These are phyloP conservation scores for Clavelina lepadiformis DNA, from an alignment of 23 tunicate genomes.

Conservation along the genomic window DNA sequence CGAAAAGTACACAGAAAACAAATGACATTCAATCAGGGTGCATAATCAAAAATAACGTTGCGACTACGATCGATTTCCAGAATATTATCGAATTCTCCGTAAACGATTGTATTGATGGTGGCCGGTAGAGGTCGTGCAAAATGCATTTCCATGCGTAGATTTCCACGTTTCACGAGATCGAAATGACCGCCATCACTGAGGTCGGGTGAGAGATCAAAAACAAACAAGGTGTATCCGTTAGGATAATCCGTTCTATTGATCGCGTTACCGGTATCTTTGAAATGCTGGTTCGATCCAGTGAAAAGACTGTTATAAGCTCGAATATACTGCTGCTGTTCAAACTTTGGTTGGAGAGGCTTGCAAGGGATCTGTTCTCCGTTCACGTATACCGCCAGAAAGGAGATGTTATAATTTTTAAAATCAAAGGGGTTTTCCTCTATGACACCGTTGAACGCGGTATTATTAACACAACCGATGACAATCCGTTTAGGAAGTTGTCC, in stretches of 20 bases:
- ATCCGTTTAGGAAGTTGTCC: conserved; percentile 32
- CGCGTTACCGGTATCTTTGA: conserved; percentile 1
- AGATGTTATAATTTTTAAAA: conserved; percentile 20
- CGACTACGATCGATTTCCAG: conserved; percentile 8
- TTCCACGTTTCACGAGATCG: conserved; percentile 20
- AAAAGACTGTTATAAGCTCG: conserved; percentile 19
- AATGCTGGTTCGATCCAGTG: conserved; percentile 11
- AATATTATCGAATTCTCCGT: conserved; percentile 2
- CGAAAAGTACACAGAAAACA: too few relatives aligned
- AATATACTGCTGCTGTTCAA: conserved; percentile 6
- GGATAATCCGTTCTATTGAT: conserved; percentile 24
- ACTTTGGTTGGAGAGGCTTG: conserved; percentile 8
- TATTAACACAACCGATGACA: conserved; percentile 13
- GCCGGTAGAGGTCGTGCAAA: conserved; percentile 2
- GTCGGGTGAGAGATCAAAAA: conserved; percentile 20
- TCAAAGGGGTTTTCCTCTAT: conserved; percentile 16
- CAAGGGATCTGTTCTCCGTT: conserved; percentile 18
- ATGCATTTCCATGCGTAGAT: conserved; percentile 15
- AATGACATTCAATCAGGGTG: too few relatives aligned
- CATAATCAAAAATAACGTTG: conserved; percentile 6
- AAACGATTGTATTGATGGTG: conserved; percentile 8
- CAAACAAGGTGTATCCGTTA: conserved; percentile 25
- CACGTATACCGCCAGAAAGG: conserved; percentile 3
- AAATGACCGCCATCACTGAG: not conserved
- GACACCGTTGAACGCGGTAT: conserved; percentile 14